Conservation (phyloP, 2,888 invertebrate species). For the Exocentrus adspersus region DNA sequence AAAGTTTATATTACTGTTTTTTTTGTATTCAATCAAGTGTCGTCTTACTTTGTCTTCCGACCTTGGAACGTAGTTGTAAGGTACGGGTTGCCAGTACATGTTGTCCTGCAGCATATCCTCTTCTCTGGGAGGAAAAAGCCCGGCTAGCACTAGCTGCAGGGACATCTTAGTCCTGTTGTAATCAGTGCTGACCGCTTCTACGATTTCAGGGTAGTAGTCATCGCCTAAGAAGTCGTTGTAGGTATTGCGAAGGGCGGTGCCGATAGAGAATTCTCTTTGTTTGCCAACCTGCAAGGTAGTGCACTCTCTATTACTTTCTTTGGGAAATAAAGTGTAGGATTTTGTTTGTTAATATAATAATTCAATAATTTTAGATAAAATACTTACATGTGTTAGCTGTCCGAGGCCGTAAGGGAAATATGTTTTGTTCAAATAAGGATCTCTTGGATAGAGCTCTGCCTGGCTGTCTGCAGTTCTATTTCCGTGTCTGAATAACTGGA, state of each 20-base stretch:
- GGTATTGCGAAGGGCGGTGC: slow-evolving; percentile 69
- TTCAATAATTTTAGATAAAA: too few species aligned
- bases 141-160: slow-evolving; percentile 73
- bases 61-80: slow-evolving; percentile 72
- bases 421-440: slow-evolving; percentile 72
- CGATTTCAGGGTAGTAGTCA: slow-evolving; percentile 65
- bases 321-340: too few species aligned
- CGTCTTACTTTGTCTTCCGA: slow-evolving; percentile 39
- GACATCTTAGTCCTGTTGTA: slow-evolving; percentile 78
- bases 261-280: slow-evolving; percentile 65
- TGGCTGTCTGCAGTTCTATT: slow-evolving; percentile 74
- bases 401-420: slow-evolving; percentile 80
- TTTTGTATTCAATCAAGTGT: background rate
- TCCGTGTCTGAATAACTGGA: slow-evolving; percentile 79
- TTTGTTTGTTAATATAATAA: too few species aligned
- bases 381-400: slow-evolving; percentile 77
- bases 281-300: slow-evolving; percentile 52
- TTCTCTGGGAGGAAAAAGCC: slow-evolving; percentile 71
- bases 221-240: slow-evolving; percentile 70
- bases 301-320: too few species aligned
- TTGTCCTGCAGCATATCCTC: slow-evolving; percentile 67
- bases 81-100: slow-evolving; percentile 80
- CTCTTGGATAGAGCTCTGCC: slow-evolving; percentile 73
- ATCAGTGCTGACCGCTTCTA: slow-evolving; percentile 74
- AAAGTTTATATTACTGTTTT: background rate